Evolutionary conservation across 2,888 invertebrate genomes (phyloP), one percentile per base, ranked within the genome.

Genomic region (Scaptomyza caliginosa): DNA sequence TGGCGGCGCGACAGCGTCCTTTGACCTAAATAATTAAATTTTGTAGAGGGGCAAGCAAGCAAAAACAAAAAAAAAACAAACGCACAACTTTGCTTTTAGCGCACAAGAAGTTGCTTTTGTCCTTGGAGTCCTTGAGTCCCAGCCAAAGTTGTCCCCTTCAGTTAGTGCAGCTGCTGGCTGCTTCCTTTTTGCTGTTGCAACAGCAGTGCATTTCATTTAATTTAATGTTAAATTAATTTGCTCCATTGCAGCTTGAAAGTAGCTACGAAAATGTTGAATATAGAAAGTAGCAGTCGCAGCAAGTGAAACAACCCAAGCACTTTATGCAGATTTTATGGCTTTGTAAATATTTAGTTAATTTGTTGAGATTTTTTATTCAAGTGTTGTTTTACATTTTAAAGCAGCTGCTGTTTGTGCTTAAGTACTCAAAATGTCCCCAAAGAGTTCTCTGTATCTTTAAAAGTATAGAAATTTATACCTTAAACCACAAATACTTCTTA

Each of bases 11-110:
- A 74, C 66, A 69, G 62, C 59, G 66, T 76, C 79, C 72, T 82
- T 79, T 85, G 85, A 84, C 86, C 85, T 71, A 82, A 79, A 86
- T 85, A 85, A 85, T 85, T 85, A 84, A 86, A 84, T 84, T 84
- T 75, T 74, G 60, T 68, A 52, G 48, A 64, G 32, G 56, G 63
- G 54, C 8, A 34, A 34, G 36, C 24, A 26, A 26, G 19, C n/a
- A 10, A 21, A 6, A 42, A 2, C 30, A 2, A 13, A 11, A 26
- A n/a, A 21, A 7, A 11, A 45, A 13, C 34, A 32, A 23, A 34
- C 13, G 38, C 42, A 30, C 58, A 80, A 75, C 75, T 77, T 83
- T 72, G 69, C 83, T 77, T 67, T 79, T 77, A 79, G 52, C 50
- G 36, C 30, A 8, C 34, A 57, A 6, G 34, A 55, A 38, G 38